These are phyloP conservation scores for Spizaetus ornatus DNA, from an alignment of 2,113 vertebrate genomes.

Conservation along the genomic window DNA sequence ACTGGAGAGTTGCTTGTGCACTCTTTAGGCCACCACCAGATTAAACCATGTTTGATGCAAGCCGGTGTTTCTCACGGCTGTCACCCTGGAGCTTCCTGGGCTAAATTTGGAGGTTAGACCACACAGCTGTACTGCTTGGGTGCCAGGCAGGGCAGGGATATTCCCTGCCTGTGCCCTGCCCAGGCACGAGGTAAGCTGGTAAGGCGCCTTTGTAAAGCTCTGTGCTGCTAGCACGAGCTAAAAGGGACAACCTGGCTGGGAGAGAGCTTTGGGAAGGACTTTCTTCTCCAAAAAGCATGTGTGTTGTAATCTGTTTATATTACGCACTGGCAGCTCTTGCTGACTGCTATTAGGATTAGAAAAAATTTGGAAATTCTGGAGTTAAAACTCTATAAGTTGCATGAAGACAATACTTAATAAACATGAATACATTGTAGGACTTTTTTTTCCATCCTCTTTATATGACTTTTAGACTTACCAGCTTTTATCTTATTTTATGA, in stretches of 20 bases:
- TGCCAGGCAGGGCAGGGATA: background rate
- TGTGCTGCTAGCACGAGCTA: background rate
- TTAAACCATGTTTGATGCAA: background rate
- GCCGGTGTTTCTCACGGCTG: rapidly evolving
- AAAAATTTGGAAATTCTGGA: slow-evolving; percentile 8
- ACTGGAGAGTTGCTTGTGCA: background rate
- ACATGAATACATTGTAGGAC: slow-evolving; percentile 52
- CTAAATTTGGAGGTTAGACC: background rate
- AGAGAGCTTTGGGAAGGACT: background rate
- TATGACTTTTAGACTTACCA: slow-evolving; percentile 68
- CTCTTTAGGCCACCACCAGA: background rate
- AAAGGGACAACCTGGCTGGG: background rate
- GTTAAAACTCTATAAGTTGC: slow-evolving; percentile 10
- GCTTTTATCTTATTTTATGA: slow-evolving; percentile 77
- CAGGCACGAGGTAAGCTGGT: background rate
- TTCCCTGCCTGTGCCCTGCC: rapidly evolving
- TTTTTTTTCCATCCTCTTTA: slow-evolving; percentile 54
- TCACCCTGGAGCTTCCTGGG: background rate
- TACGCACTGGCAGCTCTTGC: background rate
- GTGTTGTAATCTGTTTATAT: background rate
- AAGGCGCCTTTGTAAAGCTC: background rate
- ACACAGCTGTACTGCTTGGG: background rate
- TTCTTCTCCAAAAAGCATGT: background rate
- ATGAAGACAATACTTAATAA: slow-evolving; percentile 53
- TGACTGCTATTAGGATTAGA: background rate